Evolutionary conservation across 2,888 invertebrate genomes (phyloP), one percentile per base, ranked within the genome.

Genomic region (Phortica magna): DNA sequence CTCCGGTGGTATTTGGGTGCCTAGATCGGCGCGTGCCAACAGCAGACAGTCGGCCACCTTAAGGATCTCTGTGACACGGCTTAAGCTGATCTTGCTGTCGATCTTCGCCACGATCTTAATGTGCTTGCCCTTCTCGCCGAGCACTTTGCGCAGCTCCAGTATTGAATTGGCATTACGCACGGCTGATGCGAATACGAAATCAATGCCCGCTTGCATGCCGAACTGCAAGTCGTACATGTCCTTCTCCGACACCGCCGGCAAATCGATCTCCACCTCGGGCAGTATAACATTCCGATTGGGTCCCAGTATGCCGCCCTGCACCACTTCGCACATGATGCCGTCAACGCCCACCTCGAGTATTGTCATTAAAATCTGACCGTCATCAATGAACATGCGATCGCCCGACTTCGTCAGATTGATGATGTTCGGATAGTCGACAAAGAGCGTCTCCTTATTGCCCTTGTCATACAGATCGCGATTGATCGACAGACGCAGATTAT

Each of bases 41-140:
- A 99, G 97, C 75, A 99, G 96, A 82, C 98, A 99, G 91, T 99
- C 99, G 0, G 98, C 95, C 12, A 94, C 97, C 59, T 93, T 93
- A 88, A 98, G 96, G 83, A 99, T 98, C 89, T 97, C 97, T 90
- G 98, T 97, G 74, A 99, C 94, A 91, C 98, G 97, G 81, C 95
- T 93, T 93, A 98, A 95, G 19, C 98, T 98, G 93, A 98, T 98
- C 89, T 98, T 97, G 92, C 98, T 98, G 92, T 99, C 99, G 85
- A 99, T 97, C 93, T 99, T 99, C 81, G 99, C 96, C 88, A 99
- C 97, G 87, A 99, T 96, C 92, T 96, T 94, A 82, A 99, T 98
- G 88, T 96, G 94, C 91, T 95, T 96, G 14, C 98, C 98, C 90
- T 96, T 94, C 43, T 95, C 95, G 7, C 97, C 98, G 68, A 98